phyloP scores from a whole-genome alignment of 2,797 vertebrate species.

The Mormyrops attenuatus region DNA sequence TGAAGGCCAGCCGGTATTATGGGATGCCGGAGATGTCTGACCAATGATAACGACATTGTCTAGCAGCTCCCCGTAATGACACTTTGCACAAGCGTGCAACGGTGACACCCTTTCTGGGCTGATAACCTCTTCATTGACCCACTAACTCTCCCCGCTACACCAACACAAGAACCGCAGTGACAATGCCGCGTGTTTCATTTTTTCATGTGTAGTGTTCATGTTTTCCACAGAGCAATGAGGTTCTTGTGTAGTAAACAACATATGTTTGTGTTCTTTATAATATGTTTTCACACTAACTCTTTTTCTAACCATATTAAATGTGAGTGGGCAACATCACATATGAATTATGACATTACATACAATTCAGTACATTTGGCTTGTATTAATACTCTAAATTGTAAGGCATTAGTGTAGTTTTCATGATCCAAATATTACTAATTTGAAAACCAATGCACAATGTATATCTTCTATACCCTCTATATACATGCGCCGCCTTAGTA shows the following conservation, averaged over 20 bases:
- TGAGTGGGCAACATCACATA: neutral
- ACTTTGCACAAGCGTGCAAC: neutral
- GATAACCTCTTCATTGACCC: neutral
- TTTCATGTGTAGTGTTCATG: conserved; percentile 18
- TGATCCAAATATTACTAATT: neutral
- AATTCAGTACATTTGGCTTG: neutral
- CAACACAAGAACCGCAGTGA: neutral
- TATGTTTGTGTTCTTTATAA: neutral
- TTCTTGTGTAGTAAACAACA: neutral
- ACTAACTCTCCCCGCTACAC: neutral
- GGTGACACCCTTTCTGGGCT: neutral
- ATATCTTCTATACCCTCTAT: neutral
- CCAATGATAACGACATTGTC: neutral
- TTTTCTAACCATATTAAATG: neutral
- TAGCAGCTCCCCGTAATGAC: neutral
- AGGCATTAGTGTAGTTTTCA: neutral
- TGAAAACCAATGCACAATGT: neutral
- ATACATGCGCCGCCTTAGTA: neutral
- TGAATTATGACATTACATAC: neutral
- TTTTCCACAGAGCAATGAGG: neutral
- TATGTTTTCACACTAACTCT: neutral
- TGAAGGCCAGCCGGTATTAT: neutral
- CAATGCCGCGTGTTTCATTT: conserved; percentile 17
- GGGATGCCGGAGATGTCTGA: neutral
- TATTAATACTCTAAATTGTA: neutral